Percentiles rank a stretch among this genome's conserved stretches.
Conservation (phyloP, 2,113 vertebrate genomes). For the Empidonax traillii region DNA sequence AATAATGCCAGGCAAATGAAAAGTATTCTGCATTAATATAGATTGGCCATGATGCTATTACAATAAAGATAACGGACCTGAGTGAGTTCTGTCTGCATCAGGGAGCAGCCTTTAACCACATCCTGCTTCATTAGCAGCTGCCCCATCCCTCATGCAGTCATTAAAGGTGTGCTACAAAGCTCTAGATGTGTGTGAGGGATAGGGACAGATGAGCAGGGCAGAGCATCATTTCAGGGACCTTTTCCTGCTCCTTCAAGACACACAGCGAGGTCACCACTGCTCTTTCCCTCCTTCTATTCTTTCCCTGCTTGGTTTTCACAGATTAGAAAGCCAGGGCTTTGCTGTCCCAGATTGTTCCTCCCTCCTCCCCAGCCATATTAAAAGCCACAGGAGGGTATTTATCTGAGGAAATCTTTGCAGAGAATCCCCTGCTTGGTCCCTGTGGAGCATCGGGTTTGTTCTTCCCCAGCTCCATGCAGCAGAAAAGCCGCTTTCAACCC, state of each 20-base stretch:
- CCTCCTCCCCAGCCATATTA: not conserved
- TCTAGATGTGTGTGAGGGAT: not conserved
- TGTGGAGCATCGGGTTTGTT: not conserved
- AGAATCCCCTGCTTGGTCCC: not conserved
- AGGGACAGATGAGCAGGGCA: not conserved
- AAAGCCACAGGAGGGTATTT: slow-evolving; percentile 32
- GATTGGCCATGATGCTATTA: not conserved
- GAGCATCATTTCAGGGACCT: not conserved
- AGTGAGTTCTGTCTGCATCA: not conserved
- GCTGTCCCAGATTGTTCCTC: not conserved
- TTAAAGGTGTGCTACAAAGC: not conserved
- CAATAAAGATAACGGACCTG: not conserved
- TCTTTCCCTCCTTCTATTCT: not conserved
- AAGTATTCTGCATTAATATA: not conserved
- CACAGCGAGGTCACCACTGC: rapidly evolving
- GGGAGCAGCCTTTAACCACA: not conserved
- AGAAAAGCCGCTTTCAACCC: not conserved
- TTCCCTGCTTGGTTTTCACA: not conserved
- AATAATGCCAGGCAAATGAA: not conserved
- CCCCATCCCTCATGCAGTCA: not conserved
- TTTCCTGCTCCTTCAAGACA: not conserved
- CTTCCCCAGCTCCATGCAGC: not conserved
- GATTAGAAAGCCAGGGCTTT: not conserved
- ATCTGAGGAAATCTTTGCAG: not conserved
- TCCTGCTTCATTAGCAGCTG: not conserved